Percentiles rank a stretch among this genome's conserved stretches.
These are phyloP conservation scores for Syngnathus scovelli DNA, from an alignment of 2,113 vertebrate species.

Conservation along the genomic window DNA sequence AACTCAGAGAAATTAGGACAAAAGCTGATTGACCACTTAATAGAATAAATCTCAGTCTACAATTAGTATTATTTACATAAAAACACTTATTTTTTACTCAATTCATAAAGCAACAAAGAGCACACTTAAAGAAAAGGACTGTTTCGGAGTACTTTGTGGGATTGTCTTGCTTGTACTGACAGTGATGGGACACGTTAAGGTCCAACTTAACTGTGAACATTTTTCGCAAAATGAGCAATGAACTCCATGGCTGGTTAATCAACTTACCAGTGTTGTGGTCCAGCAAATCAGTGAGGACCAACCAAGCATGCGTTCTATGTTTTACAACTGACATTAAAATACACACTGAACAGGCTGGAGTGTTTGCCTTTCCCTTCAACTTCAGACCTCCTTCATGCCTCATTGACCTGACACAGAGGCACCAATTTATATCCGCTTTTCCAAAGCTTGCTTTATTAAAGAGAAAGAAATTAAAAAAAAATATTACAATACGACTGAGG, in stretches of 20 bases:
- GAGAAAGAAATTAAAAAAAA: slow-evolving; percentile 25
- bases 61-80: not conserved
- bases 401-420: slow-evolving; percentile 64
- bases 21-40: slow-evolving; percentile 5
- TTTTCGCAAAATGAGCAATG: not conserved
- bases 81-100: no score
- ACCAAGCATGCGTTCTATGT: slow-evolving; percentile 1
- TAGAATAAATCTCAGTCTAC: not conserved
- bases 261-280: not conserved
- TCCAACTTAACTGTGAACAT: not conserved
- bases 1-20: slow-evolving; percentile 28
- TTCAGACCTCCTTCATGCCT: slow-evolving; percentile 40
- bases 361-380: slow-evolving; percentile 56
- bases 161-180: not conserved
- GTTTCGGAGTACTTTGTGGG: not conserved
- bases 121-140: not conserved
- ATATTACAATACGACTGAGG: slow-evolving; percentile 12
- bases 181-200: not conserved
- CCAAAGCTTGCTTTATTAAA: slow-evolving; percentile 13
- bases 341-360: slow-evolving; percentile 19
- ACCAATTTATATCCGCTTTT: slow-evolving; percentile 46
- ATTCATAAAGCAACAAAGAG: not conserved
- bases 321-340: slow-evolving; percentile 18
- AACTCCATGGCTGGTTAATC: not conserved
- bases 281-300: not conserved